phyloP scores from a whole-genome alignment of 2,113 vertebrate species.

The Globicephala melas region DNA sequence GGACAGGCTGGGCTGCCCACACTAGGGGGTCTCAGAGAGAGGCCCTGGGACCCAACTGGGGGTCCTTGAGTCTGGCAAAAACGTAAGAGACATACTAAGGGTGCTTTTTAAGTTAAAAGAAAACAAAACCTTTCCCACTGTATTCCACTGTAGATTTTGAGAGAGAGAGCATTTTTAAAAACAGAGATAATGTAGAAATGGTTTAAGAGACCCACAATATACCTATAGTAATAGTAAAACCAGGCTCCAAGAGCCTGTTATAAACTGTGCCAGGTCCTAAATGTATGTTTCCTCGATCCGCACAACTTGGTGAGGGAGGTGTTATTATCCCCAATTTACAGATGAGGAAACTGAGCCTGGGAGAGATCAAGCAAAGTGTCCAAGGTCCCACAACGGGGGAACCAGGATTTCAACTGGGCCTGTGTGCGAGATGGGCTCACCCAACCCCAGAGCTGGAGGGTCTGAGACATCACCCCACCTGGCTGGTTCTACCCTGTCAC shows the following conservation, averaged over 20 bases:
- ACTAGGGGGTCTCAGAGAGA: background rate
- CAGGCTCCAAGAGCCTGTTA: background rate
- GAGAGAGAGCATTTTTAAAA: background rate
- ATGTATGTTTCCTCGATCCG: background rate
- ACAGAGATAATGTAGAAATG: background rate
- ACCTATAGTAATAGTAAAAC: background rate
- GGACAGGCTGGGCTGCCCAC: background rate
- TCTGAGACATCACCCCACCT: background rate
- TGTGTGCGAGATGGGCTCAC: accelerated
- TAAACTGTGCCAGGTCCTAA: background rate
- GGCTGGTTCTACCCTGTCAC: background rate
- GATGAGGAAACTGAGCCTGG: background rate
- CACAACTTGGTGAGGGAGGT: background rate
- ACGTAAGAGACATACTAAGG: background rate
- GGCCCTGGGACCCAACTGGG: background rate
- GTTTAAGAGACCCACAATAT: background rate
- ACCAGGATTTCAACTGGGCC: background rate
- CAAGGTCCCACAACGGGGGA: accelerated
- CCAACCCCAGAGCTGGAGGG: background rate
- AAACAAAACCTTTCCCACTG: background rate
- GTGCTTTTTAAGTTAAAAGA: background rate
- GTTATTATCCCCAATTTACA: background rate
- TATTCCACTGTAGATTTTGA: background rate
- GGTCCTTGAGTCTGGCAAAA: background rate
- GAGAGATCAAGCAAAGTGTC: background rate